Conservation (phyloP, 2,888 invertebrate genomes). For the Lucinisca nassula region DNA sequence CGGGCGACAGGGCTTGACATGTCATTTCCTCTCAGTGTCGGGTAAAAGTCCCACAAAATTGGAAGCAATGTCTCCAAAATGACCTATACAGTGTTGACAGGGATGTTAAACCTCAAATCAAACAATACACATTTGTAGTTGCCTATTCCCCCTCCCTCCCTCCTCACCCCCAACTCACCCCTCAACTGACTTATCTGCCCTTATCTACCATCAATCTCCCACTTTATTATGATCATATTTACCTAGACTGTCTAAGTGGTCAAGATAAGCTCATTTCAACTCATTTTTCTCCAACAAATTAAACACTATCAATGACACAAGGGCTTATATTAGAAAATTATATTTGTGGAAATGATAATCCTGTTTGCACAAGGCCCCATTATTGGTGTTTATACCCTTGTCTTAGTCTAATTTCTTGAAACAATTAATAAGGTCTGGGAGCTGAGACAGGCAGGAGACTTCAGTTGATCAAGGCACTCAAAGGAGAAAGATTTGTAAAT, state of each 20-base stretch:
- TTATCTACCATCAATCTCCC: constrained; percentile 15
- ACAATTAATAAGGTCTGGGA: neutral
- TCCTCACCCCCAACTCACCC: neutral
- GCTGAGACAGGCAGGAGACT: neutral
- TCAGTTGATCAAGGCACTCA: neutral
- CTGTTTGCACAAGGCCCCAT: neutral
- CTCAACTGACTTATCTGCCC: neutral
- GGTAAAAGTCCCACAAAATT: no score
- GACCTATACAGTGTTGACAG: no score
- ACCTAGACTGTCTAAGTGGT: constrained; percentile 61
- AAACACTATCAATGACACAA: constrained; percentile 1
- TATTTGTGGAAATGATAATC: constrained; percentile 13
- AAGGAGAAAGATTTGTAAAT: neutral
- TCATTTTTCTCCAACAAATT: constrained; percentile 5
- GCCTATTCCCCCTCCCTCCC: no score
- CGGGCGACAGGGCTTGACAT: no score
- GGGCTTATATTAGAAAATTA: constrained; percentile 15
- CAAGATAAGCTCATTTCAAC: neutral
- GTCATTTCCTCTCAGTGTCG: no score
- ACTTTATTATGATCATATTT: constrained; percentile 46
- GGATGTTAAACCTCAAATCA: no score
- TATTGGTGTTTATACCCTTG: neutral
- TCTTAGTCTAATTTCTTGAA: constrained; percentile 5
- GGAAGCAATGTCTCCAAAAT: no score
- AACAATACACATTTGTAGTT: no score